phyloP scores from a whole-genome alignment of 2,888 invertebrate species.

The Schizotus pectinicornis region DNA sequence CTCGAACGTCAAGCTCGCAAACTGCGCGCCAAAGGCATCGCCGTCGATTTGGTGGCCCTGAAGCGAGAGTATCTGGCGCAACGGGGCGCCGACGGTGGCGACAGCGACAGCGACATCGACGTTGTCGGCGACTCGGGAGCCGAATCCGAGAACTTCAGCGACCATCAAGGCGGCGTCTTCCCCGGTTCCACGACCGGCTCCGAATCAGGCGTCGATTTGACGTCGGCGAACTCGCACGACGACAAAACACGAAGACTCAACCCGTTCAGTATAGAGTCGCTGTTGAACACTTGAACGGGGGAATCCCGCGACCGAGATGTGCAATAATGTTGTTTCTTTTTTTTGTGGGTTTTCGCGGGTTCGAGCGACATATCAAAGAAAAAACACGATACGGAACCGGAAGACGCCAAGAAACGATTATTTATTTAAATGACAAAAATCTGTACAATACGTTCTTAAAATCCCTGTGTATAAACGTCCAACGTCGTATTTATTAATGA shows the following conservation, averaged over 20 bases:
- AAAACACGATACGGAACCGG: conserved; percentile 5
- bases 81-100: conserved; percentile 65
- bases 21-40: conserved; percentile 87
- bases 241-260: conserved; percentile 68
- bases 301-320: conserved; percentile 32
- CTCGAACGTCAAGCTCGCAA: conserved; percentile 92
- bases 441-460: conserved; percentile 37
- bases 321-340: conserved; percentile 42
- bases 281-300: conserved; percentile 72
- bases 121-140: conserved; percentile 83
- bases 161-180: conserved; percentile 49
- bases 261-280: conserved; percentile 90
- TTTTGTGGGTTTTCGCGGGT: conserved; percentile 14
- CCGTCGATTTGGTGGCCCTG: conserved; percentile 84
- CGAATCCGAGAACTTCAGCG: conserved; percentile 70
- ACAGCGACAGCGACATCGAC: conserved; percentile 79
- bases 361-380: conserved; percentile 11
- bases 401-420: not conserved
- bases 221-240: conserved; percentile 58
- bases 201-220: conserved; percentile 56
- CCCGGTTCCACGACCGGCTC: conserved; percentile 50
- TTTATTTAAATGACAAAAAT: conserved; percentile 25
- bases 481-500: conserved; percentile 46
- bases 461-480: conserved; percentile 40
- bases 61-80: conserved; percentile 86